Evolutionary conservation across 2,888 invertebrate species (phyloP).

Genomic region (Creontiades dilutus): DNA sequence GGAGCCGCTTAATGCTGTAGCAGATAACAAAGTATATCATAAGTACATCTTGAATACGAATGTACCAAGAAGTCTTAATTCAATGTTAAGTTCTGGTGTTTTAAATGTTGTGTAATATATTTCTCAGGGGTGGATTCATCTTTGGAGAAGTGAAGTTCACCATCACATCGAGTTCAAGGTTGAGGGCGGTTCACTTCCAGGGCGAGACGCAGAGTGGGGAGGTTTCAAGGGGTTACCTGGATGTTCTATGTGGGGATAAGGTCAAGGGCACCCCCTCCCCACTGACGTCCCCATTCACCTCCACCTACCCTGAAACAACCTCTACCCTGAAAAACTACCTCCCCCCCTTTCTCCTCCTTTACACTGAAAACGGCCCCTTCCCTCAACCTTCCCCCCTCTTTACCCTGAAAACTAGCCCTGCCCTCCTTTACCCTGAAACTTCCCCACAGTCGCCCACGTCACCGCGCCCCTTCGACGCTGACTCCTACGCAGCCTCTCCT

Average conservation of each 20-base stretch:
- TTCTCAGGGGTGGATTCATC: too few species aligned
- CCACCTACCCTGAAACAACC: not conserved
- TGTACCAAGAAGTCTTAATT: too few species aligned
- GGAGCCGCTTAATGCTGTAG: too few species aligned
- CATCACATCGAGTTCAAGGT: conserved; percentile 17
- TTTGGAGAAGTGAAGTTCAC: not conserved
- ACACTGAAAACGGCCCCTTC: not conserved
- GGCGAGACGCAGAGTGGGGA: not conserved
- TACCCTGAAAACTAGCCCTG: too few species aligned
- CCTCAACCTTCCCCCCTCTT: too few species aligned
- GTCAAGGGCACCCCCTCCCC: conserved; percentile 20
- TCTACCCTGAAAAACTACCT: not conserved
- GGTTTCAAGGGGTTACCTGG: conserved; percentile 8
- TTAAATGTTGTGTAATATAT: too few species aligned
- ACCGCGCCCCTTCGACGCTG: not conserved
- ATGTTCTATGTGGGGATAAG: conserved; percentile 13
- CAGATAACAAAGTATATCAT: too few species aligned
- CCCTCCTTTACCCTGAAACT: too few species aligned
- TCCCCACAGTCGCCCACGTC: not conserved
- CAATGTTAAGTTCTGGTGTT: too few species aligned
- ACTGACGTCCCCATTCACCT: not conserved
- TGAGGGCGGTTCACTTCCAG: not conserved
- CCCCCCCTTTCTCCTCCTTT: not conserved
- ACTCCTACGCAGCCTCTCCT: conserved; percentile 16
- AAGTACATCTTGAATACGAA: too few species aligned